Conservation (phyloP, 2,888 invertebrate genomes). For the Phymatocera aterrima region DNA sequence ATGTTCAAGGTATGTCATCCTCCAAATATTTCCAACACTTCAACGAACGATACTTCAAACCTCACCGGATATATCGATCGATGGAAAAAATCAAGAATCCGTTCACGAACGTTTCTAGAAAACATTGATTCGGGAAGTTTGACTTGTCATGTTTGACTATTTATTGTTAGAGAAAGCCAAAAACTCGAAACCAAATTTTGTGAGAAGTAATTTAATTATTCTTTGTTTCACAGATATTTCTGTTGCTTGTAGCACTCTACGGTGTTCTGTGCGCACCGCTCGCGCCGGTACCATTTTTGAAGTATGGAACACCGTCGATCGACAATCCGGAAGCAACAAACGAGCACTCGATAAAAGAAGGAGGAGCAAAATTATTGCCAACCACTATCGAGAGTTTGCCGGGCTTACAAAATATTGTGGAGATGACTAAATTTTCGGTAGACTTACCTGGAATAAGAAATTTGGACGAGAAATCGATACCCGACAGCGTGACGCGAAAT, state of each 20-base stretch:
- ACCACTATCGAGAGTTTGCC: conserved; percentile 53
- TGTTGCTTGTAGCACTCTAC: conserved; percentile 53
- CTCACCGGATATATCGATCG: background rate
- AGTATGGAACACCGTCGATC: conserved; percentile 23
- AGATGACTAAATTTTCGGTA: conserved; percentile 50
- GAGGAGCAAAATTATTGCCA: conserved; percentile 48
- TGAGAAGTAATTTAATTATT: conserved; percentile 31
- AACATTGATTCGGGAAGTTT: too few relatives aligned
- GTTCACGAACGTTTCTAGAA: too few relatives aligned
- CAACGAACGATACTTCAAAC: background rate
- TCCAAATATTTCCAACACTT: background rate
- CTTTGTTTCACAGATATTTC: conserved; percentile 59
- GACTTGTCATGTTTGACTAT: too few relatives aligned
- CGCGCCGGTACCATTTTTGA: background rate
- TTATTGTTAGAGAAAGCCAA: too few relatives aligned
- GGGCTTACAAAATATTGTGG: conserved; percentile 61
- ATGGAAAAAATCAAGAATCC: too few relatives aligned
- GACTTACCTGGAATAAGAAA: conserved; percentile 58
- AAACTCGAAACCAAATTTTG: background rate
- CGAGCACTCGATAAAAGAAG: conserved; percentile 49
- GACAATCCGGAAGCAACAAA: background rate
- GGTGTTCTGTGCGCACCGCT: conserved; percentile 51
- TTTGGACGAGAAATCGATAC: conserved; percentile 62
- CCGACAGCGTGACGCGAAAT: conserved; percentile 57
- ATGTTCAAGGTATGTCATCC: conserved; percentile 1